phyloP scores from a whole-genome alignment of 2,113 vertebrate species.

The Morone chrysops region DNA sequence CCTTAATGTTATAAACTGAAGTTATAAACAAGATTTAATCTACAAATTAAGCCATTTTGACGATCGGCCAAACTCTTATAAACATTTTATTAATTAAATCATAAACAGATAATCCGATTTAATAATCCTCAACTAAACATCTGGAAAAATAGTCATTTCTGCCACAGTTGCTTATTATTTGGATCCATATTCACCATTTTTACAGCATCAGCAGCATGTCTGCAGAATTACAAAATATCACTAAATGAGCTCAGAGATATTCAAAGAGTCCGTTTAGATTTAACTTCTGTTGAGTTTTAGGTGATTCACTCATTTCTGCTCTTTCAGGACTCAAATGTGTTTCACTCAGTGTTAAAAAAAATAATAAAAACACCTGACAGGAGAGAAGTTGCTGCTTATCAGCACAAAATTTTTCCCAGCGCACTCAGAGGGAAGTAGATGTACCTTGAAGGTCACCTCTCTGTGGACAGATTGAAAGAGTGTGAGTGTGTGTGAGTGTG shows the following conservation, averaged over 20 bases:
- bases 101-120: too few relatives aligned
- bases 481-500: slow-evolving; percentile 12
- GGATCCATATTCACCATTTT: not conserved
- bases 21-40: too few relatives aligned
- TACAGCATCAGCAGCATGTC: not conserved
- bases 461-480: slow-evolving; percentile 17
- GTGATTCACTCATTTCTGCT: not conserved
- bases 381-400: slow-evolving; percentile 45
- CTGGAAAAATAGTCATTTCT: not conserved
- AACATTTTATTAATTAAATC: slow-evolving; percentile 2
- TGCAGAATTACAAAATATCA: slow-evolving; percentile 1
- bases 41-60: not conserved
- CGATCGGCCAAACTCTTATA: not conserved
- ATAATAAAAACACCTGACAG: slow-evolving; percentile 22
- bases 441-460: slow-evolving; percentile 62
- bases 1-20: too few relatives aligned
- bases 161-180: not conserved
- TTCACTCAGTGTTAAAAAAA: not conserved
- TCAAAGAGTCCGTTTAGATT: slow-evolving; percentile 5
- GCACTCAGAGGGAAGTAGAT: slow-evolving; percentile 33
- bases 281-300: slow-evolving; percentile 4
- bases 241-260: slow-evolving; percentile 9
- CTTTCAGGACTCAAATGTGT: slow-evolving; percentile 14
- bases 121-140: not conserved
- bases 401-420: slow-evolving; percentile 43